Evolutionary conservation across 2,113 vertebrate species (phyloP), one percentile per base, ranked within the genome.

Genomic region (Thunnus thynnus): DNA sequence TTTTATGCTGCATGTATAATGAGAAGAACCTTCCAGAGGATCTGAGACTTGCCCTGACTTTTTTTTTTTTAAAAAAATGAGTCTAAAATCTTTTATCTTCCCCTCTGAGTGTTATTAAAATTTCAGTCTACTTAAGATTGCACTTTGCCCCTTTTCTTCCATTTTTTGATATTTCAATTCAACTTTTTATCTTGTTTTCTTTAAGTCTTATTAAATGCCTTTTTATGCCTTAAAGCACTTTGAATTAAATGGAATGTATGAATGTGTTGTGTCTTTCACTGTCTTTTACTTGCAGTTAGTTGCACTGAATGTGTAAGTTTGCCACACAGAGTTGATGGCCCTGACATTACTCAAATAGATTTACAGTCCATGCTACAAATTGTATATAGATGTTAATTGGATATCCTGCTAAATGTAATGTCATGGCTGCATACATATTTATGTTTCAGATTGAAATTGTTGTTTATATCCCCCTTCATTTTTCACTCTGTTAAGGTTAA

Each of bases 51-150:
- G 27, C 18, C 55, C 48, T n/a, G 3, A 36, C 17, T 17, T 52
- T 10, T 16, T 47, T 71, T 60, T 22, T 22, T 30, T 30, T 30
- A 2, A 30, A 30, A 44, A 44, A 51, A 51, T 72, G 0, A 32
- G 0, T n/a, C 3, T 55, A 13, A 77, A 65, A 83, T 54, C 7
- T 2, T 64, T 30, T 51, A 66, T 72, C 25, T 50, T 79, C 20
- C 12, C 22, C 27, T 63, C 16, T 60, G 20, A 44, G 48, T 18
- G n/a, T 32, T 55, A 25, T 62, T 47, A 18, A 51, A 17, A 32
- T 68, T 66, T 52, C 46, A 66, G 8, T 13, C 20, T 25, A 27
- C 48, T 69, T 50, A 1, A 52, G 36, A 44, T 47, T 78, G 32
- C 30, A 50, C 62, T 72, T 52, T 27, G 55, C 17, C 30, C 32